Evolutionary conservation across 2,113 vertebrate genomes (phyloP), one percentile per base, ranked within the genome.

Genomic region (Lophotis ruficrista): DNA sequence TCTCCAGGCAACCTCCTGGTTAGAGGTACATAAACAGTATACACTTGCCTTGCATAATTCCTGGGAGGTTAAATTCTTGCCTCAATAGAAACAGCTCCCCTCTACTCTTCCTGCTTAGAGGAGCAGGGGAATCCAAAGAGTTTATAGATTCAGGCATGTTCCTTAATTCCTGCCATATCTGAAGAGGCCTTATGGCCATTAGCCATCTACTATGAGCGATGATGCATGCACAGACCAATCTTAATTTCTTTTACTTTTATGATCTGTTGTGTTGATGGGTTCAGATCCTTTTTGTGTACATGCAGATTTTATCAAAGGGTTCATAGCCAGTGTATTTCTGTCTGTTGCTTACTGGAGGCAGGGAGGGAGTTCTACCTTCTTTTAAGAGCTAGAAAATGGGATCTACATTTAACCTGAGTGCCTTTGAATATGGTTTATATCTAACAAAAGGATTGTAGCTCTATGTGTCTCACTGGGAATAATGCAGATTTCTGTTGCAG

Each of bases 391-490:
- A 78, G 77, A 73, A 90, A 96, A 79, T 12, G 5, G 20, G 31
- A 87, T 90, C 83, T 12, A 11, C 21, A 0, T 92, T 76, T 93
- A 89, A 81, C 85, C 71, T 38, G 83, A 72, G 95, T 95, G 93
- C 96, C 96, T 96, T 96, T 76, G 78, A 75, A 72, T 83, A 93
- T 31, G 14, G 37, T 87, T 80, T 70, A 43, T 64, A 62, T 66
- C 64, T 64, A 37, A 70, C 21, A 25, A 15, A 81, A 71, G n/a
- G 7, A 7, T 75, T 12, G 2, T 66, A 77, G 51, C 80, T 92
- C 68, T 56, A 0, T 51, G 27, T 60, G 5, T 94, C 68, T 89
- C 43, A 47, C 47, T 58, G 50, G 41, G 28, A 94, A 31, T 45
- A 92, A 27, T 31, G 41, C 60, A 69, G 58, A 41, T 90, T 72